Percentiles rank a stretch among this genome's conserved stretches.
Conservation (phyloP, 2,888 invertebrate species). For the Xestia rhomboidea region DNA sequence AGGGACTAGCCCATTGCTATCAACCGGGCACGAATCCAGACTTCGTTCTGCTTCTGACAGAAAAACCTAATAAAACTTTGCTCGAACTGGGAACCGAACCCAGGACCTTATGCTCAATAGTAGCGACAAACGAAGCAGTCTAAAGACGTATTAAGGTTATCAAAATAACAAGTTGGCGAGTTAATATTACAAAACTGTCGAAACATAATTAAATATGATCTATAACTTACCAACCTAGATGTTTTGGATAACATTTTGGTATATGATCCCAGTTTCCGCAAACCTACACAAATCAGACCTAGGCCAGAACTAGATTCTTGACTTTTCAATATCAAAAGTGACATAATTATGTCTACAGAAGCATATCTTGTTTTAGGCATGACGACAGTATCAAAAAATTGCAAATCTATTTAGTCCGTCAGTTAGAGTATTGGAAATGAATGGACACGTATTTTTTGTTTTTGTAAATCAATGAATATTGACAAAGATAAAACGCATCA, state of each 20-base stretch:
- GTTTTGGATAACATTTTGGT: background rate
- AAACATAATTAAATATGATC: background rate
- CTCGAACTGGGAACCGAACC: background rate
- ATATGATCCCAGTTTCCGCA: background rate
- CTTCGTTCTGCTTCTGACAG: background rate
- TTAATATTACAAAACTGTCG: background rate
- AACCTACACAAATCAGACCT: background rate
- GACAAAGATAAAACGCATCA: too few species aligned
- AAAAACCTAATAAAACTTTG: background rate
- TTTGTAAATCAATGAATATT: too few species aligned
- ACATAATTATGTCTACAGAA: background rate
- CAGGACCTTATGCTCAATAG: background rate
- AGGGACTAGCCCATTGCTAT: background rate
- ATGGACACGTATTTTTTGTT: too few species aligned
- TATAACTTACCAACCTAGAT: background rate
- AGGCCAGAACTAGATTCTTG: background rate
- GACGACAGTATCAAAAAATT: too few species aligned
- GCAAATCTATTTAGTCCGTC: too few species aligned
- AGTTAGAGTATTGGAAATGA: too few species aligned
- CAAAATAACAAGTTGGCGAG: background rate
- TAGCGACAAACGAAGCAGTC: background rate
- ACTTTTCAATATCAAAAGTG: slow-evolving; percentile 5
- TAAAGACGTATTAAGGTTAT: background rate
- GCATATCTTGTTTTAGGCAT: too few species aligned
- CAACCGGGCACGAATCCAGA: background rate